A percentile compares a stretch with the other conserved stretches of the same genome.
Evolutionary conservation across 2,113 vertebrate species (phyloP).

Genomic region (Pagrus major): DNA sequence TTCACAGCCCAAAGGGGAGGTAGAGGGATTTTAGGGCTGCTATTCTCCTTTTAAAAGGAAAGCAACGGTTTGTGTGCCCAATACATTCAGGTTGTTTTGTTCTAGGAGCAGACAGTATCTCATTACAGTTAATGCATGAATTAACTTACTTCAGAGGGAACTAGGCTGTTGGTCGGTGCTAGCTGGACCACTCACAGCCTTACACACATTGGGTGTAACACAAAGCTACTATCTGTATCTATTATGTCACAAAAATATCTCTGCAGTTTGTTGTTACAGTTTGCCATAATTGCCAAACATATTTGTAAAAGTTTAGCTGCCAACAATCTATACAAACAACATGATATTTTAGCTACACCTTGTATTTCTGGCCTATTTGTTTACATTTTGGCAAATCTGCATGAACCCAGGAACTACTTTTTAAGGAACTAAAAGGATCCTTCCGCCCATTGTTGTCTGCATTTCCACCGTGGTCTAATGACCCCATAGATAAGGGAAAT

Average conservation of each 20-base stretch:
- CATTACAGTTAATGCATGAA: conserved; percentile 48
- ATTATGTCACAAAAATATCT: background rate
- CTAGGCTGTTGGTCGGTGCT: background rate
- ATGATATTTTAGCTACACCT: background rate
- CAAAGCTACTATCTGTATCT: background rate
- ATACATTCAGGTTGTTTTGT: conserved; percentile 32
- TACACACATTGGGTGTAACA: too few relatives aligned
- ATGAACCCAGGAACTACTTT: too few relatives aligned
- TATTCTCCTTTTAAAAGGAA: conserved; percentile 16
- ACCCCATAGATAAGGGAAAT: too few relatives aligned
- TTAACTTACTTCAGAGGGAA: conserved; percentile 4
- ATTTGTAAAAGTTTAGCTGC: background rate
- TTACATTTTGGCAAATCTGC: background rate
- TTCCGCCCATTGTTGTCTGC: too few relatives aligned
- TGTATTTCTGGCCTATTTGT: background rate
- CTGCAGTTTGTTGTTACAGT: too few relatives aligned
- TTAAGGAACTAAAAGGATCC: too few relatives aligned
- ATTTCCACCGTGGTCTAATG: too few relatives aligned
- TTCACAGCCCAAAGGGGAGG: background rate
- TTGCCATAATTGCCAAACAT: too few relatives aligned
- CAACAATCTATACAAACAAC: background rate
- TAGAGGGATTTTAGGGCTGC: background rate
- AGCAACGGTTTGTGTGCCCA: conserved; percentile 3
- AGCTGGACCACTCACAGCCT: background rate
- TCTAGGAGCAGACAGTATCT: conserved; percentile 32